Evolutionary conservation across 1,140 invertebrate genomes (phyloP).

Genomic region (Heliconius eleuchia): DNA sequence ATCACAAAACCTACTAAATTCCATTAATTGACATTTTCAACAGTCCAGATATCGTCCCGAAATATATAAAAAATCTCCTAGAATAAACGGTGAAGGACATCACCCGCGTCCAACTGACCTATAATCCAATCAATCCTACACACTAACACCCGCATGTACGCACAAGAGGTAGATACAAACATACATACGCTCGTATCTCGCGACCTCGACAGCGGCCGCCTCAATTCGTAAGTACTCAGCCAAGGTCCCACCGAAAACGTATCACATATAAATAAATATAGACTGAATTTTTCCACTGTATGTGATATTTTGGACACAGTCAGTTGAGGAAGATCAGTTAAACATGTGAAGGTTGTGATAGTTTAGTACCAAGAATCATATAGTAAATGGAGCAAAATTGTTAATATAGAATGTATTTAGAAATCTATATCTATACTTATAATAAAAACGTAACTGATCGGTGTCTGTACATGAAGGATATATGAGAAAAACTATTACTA

Average conservation of each 20-base stretch:
- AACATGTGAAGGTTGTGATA: neutral
- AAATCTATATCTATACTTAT: neutral
- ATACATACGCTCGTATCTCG: conserved; percentile 29
- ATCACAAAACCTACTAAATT: no score
- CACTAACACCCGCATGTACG: conserved; percentile 36
- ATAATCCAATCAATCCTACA: conserved; percentile 51
- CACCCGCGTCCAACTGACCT: conserved; percentile 44
- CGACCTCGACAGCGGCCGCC: conserved; percentile 59
- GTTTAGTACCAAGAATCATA: neutral
- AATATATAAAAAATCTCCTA: neutral
- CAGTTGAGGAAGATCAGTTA: conserved; percentile 50
- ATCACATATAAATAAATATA: conserved; percentile 49
- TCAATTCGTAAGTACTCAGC: conserved; percentile 58
- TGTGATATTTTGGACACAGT: conserved; percentile 31
- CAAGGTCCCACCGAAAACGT: conserved; percentile 56
- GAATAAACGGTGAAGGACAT: conserved; percentile 39
- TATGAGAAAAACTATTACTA: no score
- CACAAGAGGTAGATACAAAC: neutral
- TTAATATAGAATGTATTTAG: neutral
- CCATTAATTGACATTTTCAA: no score
- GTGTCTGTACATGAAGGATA: no score
- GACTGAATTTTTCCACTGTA: conserved; percentile 41
- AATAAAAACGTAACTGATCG: no score
- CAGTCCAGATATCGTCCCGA: neutral
- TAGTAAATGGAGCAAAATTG: neutral